Conservation (phyloP, 2,888 invertebrate genomes). For the Adelognathus sp. region DNA sequence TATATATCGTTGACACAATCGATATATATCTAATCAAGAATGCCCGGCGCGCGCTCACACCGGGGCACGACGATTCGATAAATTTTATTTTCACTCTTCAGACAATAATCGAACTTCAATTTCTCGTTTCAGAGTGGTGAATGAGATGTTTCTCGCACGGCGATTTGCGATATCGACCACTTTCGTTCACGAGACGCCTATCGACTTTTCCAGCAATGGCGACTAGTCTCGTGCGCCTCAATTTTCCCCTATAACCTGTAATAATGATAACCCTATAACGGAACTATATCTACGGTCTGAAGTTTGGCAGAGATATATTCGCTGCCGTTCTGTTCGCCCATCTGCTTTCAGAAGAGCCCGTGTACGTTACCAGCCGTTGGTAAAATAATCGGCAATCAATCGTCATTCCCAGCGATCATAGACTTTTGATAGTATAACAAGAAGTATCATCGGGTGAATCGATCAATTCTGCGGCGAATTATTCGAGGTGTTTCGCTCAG, state of each 20-base stretch:
- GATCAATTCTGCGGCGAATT: no score
- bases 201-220: constrained; percentile 68
- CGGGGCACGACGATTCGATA: neutral
- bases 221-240: constrained; percentile 13
- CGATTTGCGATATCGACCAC: constrained; percentile 75
- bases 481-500: no score
- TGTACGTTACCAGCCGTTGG: no score
- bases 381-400: no score
- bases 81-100: constrained; percentile 56
- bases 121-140: constrained; percentile 71
- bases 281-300: no score
- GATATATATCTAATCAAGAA: constrained; percentile 69
- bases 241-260: neutral
- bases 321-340: no score
- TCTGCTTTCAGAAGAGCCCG: no score
- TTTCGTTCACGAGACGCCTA: constrained; percentile 63
- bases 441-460: no score
- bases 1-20: neutral
- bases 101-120: constrained; percentile 77
- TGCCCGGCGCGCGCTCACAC: neutral
- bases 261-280: no score
- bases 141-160: constrained; percentile 20
- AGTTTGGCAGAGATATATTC: no score
- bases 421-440: no score
- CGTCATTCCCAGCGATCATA: no score